These are phyloP conservation scores for Uria aalge DNA, from an alignment of 2,113 vertebrate species.

Conservation along the genomic window DNA sequence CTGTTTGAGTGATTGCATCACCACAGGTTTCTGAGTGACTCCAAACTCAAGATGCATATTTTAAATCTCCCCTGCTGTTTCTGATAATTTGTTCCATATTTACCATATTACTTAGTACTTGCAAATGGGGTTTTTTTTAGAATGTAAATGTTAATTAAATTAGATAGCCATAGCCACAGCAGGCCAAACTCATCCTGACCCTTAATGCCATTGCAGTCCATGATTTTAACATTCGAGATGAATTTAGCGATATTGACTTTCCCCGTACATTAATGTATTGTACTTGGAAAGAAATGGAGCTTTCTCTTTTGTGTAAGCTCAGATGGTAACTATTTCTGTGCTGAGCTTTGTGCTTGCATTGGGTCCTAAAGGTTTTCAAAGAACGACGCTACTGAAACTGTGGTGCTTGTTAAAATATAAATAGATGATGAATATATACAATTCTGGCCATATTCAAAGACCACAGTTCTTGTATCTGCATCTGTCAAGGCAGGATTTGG, in stretches of 20 bases:
- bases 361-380: background rate
- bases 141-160: constrained; percentile 49
- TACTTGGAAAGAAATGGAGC: background rate
- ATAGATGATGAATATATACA: background rate
- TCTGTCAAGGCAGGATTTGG: constrained; percentile 18
- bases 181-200: background rate
- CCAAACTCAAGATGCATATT: constrained; percentile 24
- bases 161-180: constrained; percentile 19
- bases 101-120: constrained; percentile 67
- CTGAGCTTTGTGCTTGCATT: background rate
- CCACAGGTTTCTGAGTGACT: constrained; percentile 39
- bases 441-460: constrained; percentile 45
- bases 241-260: background rate
- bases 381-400: background rate
- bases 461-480: constrained; percentile 16
- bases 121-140: constrained; percentile 48
- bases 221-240: background rate
- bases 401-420: background rate
- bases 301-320: background rate
- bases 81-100: constrained; percentile 73
- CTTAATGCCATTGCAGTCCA: background rate
- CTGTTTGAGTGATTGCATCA: constrained; percentile 29
- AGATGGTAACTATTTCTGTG: background rate
- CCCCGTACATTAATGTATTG: background rate
- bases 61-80: constrained; percentile 62